These are phyloP conservation scores for Anarhynchus alexandrinus DNA, from an alignment of 2,113 vertebrate species.

Conservation along the genomic window DNA sequence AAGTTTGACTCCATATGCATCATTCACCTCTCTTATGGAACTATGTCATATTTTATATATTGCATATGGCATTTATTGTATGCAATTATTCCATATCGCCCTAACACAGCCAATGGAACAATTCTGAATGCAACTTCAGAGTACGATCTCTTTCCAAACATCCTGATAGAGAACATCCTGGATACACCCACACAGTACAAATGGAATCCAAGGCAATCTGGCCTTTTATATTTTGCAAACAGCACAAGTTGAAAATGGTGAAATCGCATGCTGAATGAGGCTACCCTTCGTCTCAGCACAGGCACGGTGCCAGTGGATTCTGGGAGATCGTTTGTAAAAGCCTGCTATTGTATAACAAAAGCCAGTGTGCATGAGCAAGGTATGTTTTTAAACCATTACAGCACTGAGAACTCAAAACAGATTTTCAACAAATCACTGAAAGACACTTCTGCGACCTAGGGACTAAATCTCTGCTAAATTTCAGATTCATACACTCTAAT, in stretches of 20 bases:
- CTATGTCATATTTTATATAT: background rate
- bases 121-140: constrained; percentile 25
- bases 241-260: background rate
- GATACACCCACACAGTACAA: constrained; percentile 42
- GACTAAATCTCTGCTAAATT: background rate
- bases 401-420: constrained; percentile 54
- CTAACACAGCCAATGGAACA: background rate
- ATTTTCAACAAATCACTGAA: constrained; percentile 43
- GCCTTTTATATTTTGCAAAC: constrained; percentile 37
- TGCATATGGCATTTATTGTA: background rate
- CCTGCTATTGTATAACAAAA: constrained; percentile 42
- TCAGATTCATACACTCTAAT: background rate
- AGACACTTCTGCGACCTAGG: background rate
- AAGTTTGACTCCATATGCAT: background rate
- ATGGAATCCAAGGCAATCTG: constrained; percentile 6
- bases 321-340: constrained; percentile 25
- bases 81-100: background rate
- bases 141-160: constrained; percentile 44
- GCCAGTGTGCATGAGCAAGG: constrained; percentile 8
- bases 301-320: constrained; percentile 30
- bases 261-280: background rate
- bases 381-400: constrained; percentile 37
- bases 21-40: background rate
- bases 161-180: constrained; percentile 52
- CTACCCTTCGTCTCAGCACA: background rate